These are phyloP conservation scores for Datnioides undecimradiatus DNA, from an alignment of 2,113 vertebrate species.

Conservation along the genomic window DNA sequence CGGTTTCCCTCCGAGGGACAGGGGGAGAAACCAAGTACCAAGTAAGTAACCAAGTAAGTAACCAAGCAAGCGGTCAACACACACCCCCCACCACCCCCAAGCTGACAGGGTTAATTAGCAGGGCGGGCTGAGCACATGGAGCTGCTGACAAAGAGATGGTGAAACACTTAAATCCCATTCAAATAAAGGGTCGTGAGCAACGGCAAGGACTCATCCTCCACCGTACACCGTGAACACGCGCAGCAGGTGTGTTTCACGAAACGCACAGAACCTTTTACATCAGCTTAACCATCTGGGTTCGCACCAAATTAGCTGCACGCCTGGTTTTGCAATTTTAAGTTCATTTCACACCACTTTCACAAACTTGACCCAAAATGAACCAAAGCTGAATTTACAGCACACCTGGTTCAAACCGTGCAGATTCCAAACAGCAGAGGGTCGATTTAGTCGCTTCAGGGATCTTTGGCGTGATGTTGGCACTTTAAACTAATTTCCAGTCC, in stretches of 20 bases:
- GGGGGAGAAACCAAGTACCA: background rate
- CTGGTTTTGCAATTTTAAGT: too few relatives aligned
- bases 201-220: background rate
- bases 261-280: background rate
- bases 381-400: background rate
- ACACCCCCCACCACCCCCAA: too few relatives aligned
- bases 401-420: background rate
- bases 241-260: background rate
- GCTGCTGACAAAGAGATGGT: background rate
- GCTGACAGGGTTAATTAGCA: slow-evolving; percentile 5
- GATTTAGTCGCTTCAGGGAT: too few relatives aligned
- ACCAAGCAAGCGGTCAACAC: background rate
- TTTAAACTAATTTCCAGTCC: background rate
- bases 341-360: background rate
- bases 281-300: background rate
- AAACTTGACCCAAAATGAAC: too few relatives aligned
- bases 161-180: fast-evolving
- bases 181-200: background rate
- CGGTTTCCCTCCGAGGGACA: background rate
- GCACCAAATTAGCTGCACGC: background rate
- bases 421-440: background rate
- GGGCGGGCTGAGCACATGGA: background rate
- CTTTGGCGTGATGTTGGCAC: background rate
- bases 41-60: too few relatives aligned
- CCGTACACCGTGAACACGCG: background rate